phyloP scores from a whole-genome alignment of 2,113 vertebrate genomes.

The Pampusana beccarii region DNA sequence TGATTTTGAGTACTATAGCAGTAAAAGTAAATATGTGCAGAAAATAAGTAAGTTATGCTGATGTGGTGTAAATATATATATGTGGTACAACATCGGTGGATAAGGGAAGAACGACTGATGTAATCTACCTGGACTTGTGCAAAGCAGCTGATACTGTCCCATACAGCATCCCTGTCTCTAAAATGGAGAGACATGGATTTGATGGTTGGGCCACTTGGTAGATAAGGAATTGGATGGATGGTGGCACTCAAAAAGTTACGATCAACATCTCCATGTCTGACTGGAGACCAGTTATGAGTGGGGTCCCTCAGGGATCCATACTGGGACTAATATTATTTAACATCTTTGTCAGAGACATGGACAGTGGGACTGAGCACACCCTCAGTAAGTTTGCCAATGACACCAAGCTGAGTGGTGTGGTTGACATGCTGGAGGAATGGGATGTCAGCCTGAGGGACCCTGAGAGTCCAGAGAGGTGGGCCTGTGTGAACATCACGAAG shows the following conservation, averaged over 20 bases:
- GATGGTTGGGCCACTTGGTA: too few species aligned
- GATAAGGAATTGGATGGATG: too few species aligned
- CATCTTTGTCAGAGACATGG: background rate
- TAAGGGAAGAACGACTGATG: background rate
- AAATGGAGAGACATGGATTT: too few species aligned
- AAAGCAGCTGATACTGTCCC: too few species aligned
- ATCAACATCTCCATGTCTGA: background rate
- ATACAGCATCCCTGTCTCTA: too few species aligned
- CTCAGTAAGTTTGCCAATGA: too few species aligned
- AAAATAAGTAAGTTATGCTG: background rate
- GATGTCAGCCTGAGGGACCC: too few species aligned
- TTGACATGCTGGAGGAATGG: too few species aligned
- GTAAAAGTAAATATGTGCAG: background rate
- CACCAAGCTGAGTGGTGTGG: too few species aligned
- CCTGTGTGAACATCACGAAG: too few species aligned
- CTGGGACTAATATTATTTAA: background rate
- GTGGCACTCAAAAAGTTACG: background rate
- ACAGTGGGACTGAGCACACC: background rate
- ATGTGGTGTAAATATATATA: background rate
- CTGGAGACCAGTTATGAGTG: background rate
- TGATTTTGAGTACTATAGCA: background rate
- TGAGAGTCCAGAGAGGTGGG: too few species aligned
- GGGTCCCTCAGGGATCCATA: background rate
- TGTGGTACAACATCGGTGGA: background rate
- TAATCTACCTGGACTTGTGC: too few species aligned